Conservation (phyloP, 1,140 invertebrate species). For the Drosophila azteca region DNA sequence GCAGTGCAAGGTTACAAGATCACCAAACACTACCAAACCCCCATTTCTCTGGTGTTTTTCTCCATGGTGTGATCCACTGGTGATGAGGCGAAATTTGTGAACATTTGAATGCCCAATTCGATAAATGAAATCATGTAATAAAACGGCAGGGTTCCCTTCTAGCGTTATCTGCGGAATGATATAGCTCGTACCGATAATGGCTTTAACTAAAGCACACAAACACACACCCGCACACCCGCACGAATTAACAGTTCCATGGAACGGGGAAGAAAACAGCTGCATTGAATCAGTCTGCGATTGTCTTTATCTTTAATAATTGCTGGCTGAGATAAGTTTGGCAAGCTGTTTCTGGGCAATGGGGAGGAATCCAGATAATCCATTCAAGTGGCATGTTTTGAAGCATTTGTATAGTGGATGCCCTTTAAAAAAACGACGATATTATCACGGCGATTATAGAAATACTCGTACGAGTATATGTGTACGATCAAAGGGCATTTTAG, state of each 20-base stretch:
- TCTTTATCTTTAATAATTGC: constrained; percentile 30
- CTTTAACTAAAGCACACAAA: constrained; percentile 40
- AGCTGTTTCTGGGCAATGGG: constrained; percentile 7
- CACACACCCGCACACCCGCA: neutral
- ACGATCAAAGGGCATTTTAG: too few relatives aligned
- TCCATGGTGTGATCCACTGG: too few relatives aligned
- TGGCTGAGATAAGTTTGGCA: constrained; percentile 17
- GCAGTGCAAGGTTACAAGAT: too few relatives aligned
- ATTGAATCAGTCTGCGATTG: constrained; percentile 29
- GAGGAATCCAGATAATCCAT: constrained; percentile 27
- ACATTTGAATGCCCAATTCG: constrained; percentile 13
- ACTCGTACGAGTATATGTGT: too few relatives aligned
- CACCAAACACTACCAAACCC: too few relatives aligned
- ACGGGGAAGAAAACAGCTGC: constrained; percentile 9
- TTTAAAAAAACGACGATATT: too few relatives aligned
- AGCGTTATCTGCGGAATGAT: constrained; percentile 33
- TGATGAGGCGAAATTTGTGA: too few relatives aligned
- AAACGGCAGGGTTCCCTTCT: constrained; percentile 28
- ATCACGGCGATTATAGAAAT: too few relatives aligned
- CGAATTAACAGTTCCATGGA: neutral
- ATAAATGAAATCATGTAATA: constrained; percentile 50
- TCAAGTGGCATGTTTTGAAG: neutral
- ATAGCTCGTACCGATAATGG: constrained; percentile 37
- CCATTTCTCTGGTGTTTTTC: too few relatives aligned
- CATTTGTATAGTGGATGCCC: too few relatives aligned